Conservation (phyloP, 2,797 vertebrate species). For the Pantherophis vulpinus region DNA sequence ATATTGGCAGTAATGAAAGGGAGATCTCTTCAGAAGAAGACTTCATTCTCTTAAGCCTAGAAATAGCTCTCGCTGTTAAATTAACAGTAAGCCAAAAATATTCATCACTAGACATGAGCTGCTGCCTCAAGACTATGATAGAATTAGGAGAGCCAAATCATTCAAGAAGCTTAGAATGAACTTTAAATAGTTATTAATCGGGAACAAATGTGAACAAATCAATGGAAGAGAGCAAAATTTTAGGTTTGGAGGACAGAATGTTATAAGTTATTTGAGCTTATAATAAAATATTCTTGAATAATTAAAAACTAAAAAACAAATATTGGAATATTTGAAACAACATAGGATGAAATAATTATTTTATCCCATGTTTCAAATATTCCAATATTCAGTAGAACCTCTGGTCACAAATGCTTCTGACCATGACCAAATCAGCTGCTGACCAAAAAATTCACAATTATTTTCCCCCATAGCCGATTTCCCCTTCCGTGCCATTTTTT, state of each 20-base stretch:
- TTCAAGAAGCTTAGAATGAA: not conserved
- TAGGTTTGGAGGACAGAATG: not conserved
- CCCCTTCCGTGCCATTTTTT: too few species aligned
- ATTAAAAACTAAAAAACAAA: not conserved
- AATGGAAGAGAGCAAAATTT: not conserved
- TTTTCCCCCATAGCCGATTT: too few species aligned
- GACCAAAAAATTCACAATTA: too few species aligned
- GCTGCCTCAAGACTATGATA: not conserved
- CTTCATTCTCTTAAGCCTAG: not conserved
- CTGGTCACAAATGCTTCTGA: too few species aligned
- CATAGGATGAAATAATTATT: not conserved
- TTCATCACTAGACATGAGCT: not conserved
- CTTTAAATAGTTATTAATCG: not conserved
- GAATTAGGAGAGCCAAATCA: not conserved
- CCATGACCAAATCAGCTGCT: too few species aligned
- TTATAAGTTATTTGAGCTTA: not conserved
- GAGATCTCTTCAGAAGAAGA: not conserved
- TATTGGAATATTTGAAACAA: not conserved
- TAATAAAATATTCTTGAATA: not conserved
- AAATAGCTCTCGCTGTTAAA: not conserved
- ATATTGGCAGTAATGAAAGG: not conserved
- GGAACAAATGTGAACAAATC: not conserved
- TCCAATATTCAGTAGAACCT: not conserved
- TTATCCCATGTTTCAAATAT: not conserved
- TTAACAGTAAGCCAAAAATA: not conserved